These are phyloP conservation scores for Plecotus auritus DNA, from an alignment of 2,113 vertebrate species.

Conservation along the genomic window DNA sequence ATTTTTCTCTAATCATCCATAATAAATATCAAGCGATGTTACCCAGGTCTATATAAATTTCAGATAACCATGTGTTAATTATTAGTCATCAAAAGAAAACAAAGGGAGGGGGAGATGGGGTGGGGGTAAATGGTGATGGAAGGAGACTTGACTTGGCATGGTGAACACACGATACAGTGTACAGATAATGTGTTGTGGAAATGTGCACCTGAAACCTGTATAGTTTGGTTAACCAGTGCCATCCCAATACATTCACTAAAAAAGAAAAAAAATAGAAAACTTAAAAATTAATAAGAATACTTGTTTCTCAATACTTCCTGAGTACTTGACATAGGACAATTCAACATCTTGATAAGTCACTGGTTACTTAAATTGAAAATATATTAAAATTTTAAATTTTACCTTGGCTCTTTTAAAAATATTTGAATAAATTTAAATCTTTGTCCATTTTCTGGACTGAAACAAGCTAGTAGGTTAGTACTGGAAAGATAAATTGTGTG, in stretches of 20 bases:
- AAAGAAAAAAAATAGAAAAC: background rate
- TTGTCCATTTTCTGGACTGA: background rate
- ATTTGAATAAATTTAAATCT: background rate
- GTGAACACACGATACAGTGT: background rate
- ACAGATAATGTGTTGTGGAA: background rate
- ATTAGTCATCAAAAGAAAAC: background rate
- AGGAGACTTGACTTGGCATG: background rate
- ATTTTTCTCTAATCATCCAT: background rate
- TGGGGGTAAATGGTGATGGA: background rate
- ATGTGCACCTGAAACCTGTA: background rate
- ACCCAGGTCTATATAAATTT: background rate
- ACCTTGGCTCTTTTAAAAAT: slow-evolving; percentile 27
- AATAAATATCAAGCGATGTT: background rate
- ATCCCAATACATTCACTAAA: background rate
- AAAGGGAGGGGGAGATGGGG: background rate
- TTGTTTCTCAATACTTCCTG: background rate
- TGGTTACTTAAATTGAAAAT: background rate
- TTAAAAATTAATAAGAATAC: background rate
- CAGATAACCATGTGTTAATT: background rate
- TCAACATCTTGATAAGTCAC: background rate
- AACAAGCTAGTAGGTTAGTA: slow-evolving; percentile 1
- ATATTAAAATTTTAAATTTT: background rate
- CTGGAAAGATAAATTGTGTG: background rate
- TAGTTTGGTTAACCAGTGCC: background rate
- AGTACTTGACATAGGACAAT: background rate